Base-by-base conservation (phyloP, 2,797 vertebrate species). In the Dromococcyx pavoninus region DNA sequence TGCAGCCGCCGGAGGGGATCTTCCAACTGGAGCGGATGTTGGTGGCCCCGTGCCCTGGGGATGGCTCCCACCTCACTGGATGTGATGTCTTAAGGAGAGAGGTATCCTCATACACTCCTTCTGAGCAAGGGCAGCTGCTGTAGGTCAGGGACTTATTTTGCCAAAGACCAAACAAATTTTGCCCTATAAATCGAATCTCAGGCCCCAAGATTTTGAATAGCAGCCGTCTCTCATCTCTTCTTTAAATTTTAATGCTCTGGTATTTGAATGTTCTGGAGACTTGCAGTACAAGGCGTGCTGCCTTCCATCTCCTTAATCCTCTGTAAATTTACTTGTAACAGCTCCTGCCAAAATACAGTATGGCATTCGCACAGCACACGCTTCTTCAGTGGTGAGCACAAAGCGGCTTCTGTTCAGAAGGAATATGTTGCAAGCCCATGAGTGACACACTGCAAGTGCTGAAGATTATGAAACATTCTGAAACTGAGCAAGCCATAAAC, bases 271-370 rank as follows among this genome's bases (percentile, higher is more conserved):
- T 51, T 88, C 66, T 78, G 51, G 77, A 82, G 70, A 95, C 84
- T 70, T 84, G 66, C 35, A 71, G 66, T 73, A 46, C 6, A 7
- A 93, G 73, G 76, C 92, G 85, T 7, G 9, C 91, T 91, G 86
- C 90, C 74, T 93, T 96, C 91, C 93, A 86, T 91, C 80, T 92
- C 69, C 86, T 90, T 95, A 96, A 95, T 96, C 93, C 94, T 91
- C 91, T 94, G 89, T 71, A 96, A 93, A 91, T 96, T 91, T 95
- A 74, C 84, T 94, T 94, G 60, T 74, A 87, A 57, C 67, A 85
- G 65, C 88, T 88, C 58, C 83, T 96, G 96, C 93, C 95, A 96
- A 94, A 96, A 76, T 95, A 96, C 90, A 96, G 95, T 93, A 93
- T 93, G 91, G 95, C 95, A 89, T 83, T 95, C 0, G 9, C 88